Evolutionary conservation across 2,888 invertebrate genomes (phyloP).

Genomic region (Reticulitermes lucifugus): DNA sequence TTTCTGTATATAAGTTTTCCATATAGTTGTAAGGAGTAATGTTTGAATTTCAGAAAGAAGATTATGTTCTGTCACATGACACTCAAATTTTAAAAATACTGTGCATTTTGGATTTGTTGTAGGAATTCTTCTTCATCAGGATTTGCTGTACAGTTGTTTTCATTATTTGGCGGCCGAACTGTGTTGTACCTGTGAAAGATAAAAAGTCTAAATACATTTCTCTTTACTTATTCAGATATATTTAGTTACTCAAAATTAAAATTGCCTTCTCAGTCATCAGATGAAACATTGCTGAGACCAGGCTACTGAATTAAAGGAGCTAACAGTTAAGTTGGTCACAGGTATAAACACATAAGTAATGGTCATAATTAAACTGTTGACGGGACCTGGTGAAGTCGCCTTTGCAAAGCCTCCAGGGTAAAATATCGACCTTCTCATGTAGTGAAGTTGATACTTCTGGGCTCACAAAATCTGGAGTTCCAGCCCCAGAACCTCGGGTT

Average conservation of each 20-base stretch:
- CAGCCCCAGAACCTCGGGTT: constrained; percentile 20
- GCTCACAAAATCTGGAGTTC: constrained; percentile 21
- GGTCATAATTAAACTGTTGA: background rate
- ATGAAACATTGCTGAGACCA: too few relatives aligned
- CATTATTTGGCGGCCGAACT: constrained; percentile 6
- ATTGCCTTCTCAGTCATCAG: too few relatives aligned
- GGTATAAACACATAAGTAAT: too few relatives aligned
- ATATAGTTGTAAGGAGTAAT: too few relatives aligned
- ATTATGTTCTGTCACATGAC: too few relatives aligned
- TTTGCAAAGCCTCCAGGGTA: constrained; percentile 11
- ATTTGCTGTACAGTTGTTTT: constrained; percentile 19
- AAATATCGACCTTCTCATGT: background rate
- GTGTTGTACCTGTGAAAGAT: background rate
- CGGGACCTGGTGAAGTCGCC: constrained; percentile 13
- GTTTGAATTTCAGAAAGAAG: too few relatives aligned
- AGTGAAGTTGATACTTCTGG: constrained; percentile 11
- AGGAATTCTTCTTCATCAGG: background rate
- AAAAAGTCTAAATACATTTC: too few relatives aligned
- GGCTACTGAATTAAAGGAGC: too few relatives aligned
- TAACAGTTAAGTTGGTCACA: too few relatives aligned
- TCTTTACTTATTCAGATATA: too few relatives aligned
- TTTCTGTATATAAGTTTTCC: too few relatives aligned
- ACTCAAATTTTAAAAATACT: background rate
- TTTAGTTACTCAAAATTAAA: too few relatives aligned
- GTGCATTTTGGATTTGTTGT: background rate